These are phyloP conservation scores for Callionymus lyra DNA, from an alignment of 2,113 vertebrate species.

Conservation along the genomic window DNA sequence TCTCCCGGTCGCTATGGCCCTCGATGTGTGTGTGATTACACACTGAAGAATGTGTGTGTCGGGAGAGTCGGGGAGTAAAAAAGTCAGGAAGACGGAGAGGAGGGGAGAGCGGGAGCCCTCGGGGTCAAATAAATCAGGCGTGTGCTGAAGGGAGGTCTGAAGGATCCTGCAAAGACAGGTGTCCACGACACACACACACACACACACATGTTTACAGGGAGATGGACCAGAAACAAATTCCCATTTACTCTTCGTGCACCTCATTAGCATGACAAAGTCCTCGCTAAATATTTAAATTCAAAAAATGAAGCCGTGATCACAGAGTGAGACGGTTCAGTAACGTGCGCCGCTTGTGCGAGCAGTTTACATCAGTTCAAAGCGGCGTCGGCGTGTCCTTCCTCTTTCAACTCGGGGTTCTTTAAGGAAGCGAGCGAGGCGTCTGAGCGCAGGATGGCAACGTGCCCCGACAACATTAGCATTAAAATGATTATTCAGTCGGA, in stretches of 20 bases:
- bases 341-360: slow-evolving; percentile 29
- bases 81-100: slow-evolving; percentile 8
- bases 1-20: slow-evolving; percentile 44
- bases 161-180: slow-evolving; percentile 57
- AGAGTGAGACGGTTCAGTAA: slow-evolving; percentile 20
- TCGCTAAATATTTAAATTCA: slow-evolving; percentile 34
- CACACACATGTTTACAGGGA: slow-evolving; percentile 2
- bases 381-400: slow-evolving; percentile 39
- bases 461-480: slow-evolving; percentile 41
- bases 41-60: slow-evolving; percentile 1
- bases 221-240: slow-evolving; percentile 34
- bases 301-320: slow-evolving; percentile 41
- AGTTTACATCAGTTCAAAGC: slow-evolving; percentile 36
- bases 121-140: slow-evolving; percentile 56
- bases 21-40: slow-evolving; percentile 22
- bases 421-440: slow-evolving; percentile 21
- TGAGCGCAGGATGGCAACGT: slow-evolving; percentile 10
- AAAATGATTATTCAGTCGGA: slow-evolving; percentile 33
- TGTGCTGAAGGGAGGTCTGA: slow-evolving; percentile 40
- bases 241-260: slow-evolving; percentile 24
- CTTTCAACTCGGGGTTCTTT: slow-evolving; percentile 9
- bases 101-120: slow-evolving; percentile 21
- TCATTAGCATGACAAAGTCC: slow-evolving; percentile 32
- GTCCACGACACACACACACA: slow-evolving; percentile 37
- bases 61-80: slow-evolving; percentile 2